Evolutionary conservation across 2,797 vertebrate species (phyloP).

Genomic region (Orestias chungarensis): DNA sequence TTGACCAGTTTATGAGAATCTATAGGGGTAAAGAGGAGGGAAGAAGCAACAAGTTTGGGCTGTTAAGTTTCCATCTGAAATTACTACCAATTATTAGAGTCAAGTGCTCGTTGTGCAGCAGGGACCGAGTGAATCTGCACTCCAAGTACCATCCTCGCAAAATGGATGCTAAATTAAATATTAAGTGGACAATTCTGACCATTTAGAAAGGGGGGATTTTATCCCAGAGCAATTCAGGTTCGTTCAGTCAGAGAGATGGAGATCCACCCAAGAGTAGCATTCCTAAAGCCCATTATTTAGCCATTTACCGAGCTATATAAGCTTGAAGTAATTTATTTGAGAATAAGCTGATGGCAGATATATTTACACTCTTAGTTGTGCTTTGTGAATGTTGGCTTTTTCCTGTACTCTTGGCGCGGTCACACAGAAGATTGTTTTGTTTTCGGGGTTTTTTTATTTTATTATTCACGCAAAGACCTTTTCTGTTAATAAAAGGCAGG

Average conservation of each 20-base stretch:
- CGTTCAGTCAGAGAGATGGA: constrained; percentile 45
- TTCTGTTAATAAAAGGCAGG: constrained; percentile 79
- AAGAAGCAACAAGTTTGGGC: constrained; percentile 67
- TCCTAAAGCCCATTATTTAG: constrained; percentile 22
- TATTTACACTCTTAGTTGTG: constrained; percentile 27
- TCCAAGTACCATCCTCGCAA: constrained; percentile 52
- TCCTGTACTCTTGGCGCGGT: constrained; percentile 63
- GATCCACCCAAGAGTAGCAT: constrained; percentile 5
- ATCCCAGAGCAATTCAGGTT: constrained; percentile 47
- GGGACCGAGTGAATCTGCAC: constrained; percentile 53
- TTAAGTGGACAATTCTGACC: constrained; percentile 49
- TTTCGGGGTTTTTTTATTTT: no score
- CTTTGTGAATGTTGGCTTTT: constrained; percentile 65
- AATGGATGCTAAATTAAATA: constrained; percentile 63
- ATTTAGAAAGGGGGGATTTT: constrained; percentile 36
- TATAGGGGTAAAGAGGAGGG: constrained; percentile 17
- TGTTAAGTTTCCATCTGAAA: constrained; percentile 68
- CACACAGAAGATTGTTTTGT: constrained; percentile 68
- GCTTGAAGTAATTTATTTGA: constrained; percentile 16
- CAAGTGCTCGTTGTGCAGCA: constrained; percentile 64
- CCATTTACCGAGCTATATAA: constrained; percentile 6
- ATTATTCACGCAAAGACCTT: constrained; percentile 75
- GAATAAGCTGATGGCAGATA: constrained; percentile 45
- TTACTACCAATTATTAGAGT: constrained; percentile 69
- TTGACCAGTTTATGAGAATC: constrained; percentile 38